A percentile compares a stretch with the other conserved stretches of the same genome.
phyloP scores from a whole-genome alignment of 2,113 vertebrate species.

The Stigmatopora argus region DNA sequence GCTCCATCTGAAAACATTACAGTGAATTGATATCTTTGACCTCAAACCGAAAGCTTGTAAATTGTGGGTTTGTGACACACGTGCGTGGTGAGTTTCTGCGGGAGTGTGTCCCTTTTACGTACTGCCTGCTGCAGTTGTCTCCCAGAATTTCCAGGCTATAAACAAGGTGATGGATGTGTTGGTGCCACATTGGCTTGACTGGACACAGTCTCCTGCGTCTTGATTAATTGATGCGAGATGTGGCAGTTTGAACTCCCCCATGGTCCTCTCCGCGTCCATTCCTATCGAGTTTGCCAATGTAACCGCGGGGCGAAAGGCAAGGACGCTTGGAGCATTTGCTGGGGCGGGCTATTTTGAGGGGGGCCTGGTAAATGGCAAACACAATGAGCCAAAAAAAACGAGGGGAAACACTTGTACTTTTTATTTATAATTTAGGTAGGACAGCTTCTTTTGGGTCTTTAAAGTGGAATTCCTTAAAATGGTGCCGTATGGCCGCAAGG shows the following conservation, averaged over 20 bases:
- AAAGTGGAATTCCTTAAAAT: background rate
- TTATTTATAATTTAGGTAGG: background rate
- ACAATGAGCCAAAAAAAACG: conserved; percentile 17
- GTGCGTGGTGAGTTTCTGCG: conserved; percentile 1
- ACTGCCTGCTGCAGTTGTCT: conserved; percentile 12
- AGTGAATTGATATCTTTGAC: conserved; percentile 13
- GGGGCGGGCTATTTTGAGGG: conserved; percentile 26
- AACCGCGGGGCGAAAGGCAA: conserved; percentile 1
- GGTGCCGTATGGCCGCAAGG: background rate
- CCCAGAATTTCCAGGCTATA: conserved; percentile 31
- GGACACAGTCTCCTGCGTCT: conserved; percentile 46
- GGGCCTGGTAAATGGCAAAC: background rate
- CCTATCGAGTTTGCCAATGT: conserved; percentile 16
- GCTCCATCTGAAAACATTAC: conserved; percentile 2
- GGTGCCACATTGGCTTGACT: conserved; percentile 39
- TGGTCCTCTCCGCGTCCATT: conserved; percentile 17
- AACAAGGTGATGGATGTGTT: conserved; percentile 51
- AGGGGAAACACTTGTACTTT: conserved; percentile 18
- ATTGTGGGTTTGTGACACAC: conserved; percentile 10
- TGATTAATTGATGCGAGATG: conserved; percentile 57
- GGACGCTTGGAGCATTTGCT: conserved; percentile 12
- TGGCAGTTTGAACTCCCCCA: conserved; percentile 31
- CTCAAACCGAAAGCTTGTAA: conserved; percentile 13
- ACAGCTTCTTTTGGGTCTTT: background rate
- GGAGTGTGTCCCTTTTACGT: background rate